A percentile compares a stretch with the other conserved stretches of the same genome.
phyloP scores from a whole-genome alignment of 2,797 vertebrate species.

The Apogon hyalosoma region DNA sequence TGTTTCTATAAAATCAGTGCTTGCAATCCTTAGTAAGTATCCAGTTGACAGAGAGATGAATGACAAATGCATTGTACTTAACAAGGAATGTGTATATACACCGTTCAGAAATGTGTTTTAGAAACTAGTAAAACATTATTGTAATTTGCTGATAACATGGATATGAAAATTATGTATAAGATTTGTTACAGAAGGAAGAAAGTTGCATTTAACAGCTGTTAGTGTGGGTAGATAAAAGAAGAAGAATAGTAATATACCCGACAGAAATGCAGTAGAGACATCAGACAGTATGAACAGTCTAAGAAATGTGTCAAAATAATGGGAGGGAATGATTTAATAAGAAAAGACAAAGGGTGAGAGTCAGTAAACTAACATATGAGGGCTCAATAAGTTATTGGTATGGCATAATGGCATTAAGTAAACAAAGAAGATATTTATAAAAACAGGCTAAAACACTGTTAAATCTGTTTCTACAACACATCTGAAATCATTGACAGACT shows the following conservation, averaged over 20 bases:
- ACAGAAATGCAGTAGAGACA: conserved; percentile 21
- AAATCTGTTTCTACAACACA: conserved; percentile 43
- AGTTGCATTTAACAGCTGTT: not conserved
- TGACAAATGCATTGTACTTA: too few relatives aligned
- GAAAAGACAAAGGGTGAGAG: conserved; percentile 1
- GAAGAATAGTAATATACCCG: conserved; percentile 13
- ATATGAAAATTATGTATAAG: too few relatives aligned
- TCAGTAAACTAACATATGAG: not conserved
- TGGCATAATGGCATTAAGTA: conserved; percentile 20
- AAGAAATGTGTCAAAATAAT: conserved; percentile 22
- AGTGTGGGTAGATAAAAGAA: not conserved
- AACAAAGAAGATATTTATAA: conserved; percentile 23
- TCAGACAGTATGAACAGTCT: conserved; percentile 3
- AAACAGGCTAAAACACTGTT: conserved; percentile 29
- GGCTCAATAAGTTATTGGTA: conserved; percentile 4
- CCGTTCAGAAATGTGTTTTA: not conserved
- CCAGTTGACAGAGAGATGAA: not conserved
- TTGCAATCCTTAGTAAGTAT: conserved; percentile 2
- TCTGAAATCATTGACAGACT: conserved; percentile 25
- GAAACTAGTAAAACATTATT: not conserved
- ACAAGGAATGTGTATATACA: not conserved
- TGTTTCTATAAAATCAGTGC: conserved; percentile 10
- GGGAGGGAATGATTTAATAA: not conserved
- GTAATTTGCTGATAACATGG: not conserved
- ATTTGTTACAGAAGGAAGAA: too few relatives aligned